Evolutionary conservation across 2,113 vertebrate species (phyloP).

Genomic region (Labeo rohita): DNA sequence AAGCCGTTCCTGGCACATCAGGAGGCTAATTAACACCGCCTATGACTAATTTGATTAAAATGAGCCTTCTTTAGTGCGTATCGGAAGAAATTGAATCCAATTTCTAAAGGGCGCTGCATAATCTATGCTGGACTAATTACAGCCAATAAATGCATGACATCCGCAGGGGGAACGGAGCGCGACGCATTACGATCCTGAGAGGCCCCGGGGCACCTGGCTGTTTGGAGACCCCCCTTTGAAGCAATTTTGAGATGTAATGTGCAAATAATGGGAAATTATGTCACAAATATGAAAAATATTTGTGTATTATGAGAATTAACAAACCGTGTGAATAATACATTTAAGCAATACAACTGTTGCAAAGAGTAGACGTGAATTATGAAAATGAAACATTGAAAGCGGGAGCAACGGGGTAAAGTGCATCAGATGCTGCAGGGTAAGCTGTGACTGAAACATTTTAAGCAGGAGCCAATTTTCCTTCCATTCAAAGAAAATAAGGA

Average conservation of each 20-base stretch:
- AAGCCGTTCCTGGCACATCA: constrained; percentile 28
- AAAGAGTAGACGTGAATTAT: neutral
- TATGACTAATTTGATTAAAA: constrained; percentile 57
- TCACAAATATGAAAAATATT: neutral
- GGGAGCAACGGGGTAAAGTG: neutral
- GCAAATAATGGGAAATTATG: neutral
- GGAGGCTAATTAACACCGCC: constrained; percentile 53
- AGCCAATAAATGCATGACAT: constrained; percentile 5
- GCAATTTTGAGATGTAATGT: constrained; percentile 17
- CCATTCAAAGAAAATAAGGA: neutral
- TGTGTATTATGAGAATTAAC: neutral
- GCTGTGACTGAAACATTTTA: neutral
- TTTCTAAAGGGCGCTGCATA: constrained; percentile 38
- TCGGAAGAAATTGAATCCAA: constrained; percentile 42
- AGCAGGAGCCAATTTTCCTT: neutral
- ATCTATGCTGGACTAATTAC: constrained; percentile 17
- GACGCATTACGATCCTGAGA: neutral
- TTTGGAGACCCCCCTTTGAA: neutral
- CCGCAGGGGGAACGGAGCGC: neutral
- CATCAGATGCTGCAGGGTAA: neutral
- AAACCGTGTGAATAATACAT: neutral
- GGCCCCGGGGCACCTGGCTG: neutral
- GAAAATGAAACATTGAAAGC: neutral
- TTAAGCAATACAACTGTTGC: neutral
- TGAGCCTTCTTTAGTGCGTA: constrained; percentile 45